Evolutionary conservation across 2,113 vertebrate species (phyloP).

Genomic region (Melanotaenia duboulayi): DNA sequence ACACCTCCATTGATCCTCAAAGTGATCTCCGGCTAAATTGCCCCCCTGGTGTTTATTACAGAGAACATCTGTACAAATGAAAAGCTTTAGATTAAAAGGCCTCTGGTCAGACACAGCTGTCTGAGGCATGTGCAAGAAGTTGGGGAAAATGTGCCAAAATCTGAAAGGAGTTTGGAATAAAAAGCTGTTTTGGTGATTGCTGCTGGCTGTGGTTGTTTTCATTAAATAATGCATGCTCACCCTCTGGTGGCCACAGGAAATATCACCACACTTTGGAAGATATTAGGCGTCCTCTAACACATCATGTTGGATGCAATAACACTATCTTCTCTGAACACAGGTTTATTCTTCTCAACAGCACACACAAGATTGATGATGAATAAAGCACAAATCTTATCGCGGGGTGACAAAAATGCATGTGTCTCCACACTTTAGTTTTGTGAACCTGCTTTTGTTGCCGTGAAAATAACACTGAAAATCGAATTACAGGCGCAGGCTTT

Average conservation of each 20-base stretch:
- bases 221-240: conserved; percentile 53
- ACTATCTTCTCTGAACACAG: conserved; percentile 37
- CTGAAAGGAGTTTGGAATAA: neutral
- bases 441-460: conserved; percentile 51
- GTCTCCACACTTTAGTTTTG: conserved; percentile 48
- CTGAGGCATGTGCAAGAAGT: neutral
- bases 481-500: conserved; percentile 61
- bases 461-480: conserved; percentile 70
- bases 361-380: conserved; percentile 57
- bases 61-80: conserved; percentile 76
- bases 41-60: conserved; percentile 62
- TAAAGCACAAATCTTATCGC: conserved; percentile 47
- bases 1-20: conserved; percentile 72
- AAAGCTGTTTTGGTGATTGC: neutral
- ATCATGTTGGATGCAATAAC: conserved; percentile 34
- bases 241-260: conserved; percentile 67
- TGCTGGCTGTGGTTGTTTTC: neutral
- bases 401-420: conserved; percentile 46
- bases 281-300: neutral
- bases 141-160: neutral
- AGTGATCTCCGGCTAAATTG: conserved; percentile 60
- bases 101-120: conserved; percentile 31
- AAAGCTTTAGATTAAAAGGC: conserved; percentile 20
- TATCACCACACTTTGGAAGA: neutral
- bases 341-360: conserved; percentile 4